phyloP scores from a whole-genome alignment of 2,113 vertebrate genomes.

The Bungarus multicinctus region DNA sequence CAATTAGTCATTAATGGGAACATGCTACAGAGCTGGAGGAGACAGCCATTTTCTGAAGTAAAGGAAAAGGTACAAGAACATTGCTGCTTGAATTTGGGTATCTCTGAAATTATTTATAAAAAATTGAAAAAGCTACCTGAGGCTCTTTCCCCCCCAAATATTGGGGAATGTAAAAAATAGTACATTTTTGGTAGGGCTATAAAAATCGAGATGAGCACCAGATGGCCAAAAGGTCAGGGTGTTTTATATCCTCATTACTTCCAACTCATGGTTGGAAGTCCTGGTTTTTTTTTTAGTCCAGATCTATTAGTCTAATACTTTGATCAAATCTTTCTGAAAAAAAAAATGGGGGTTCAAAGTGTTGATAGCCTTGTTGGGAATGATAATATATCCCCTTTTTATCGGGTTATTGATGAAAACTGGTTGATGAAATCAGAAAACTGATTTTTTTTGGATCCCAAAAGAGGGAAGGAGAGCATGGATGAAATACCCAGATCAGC shows the following conservation, averaged over 20 bases:
- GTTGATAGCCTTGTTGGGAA: background rate
- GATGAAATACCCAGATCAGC: background rate
- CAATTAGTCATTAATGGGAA: conserved; percentile 34
- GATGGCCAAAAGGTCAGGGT: background rate
- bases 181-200: background rate
- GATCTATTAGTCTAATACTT: background rate
- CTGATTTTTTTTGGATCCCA: background rate
- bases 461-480: background rate
- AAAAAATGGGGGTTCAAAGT: background rate
- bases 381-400: too few species aligned
- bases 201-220: background rate
- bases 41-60: conserved; percentile 12
- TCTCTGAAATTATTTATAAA: background rate
- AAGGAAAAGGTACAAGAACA: conserved; percentile 17
- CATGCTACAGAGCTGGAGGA: conserved; percentile 1
- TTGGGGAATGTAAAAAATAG: background rate
- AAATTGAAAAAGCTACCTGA: conserved; percentile 9
- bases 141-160: background rate
- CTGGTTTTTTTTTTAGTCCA: background rate
- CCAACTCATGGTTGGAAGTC: background rate
- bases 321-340: background rate
- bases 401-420: background rate
- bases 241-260: background rate
- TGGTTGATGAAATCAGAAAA: background rate
- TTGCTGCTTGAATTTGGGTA: background rate